Evolutionary conservation across 2,797 vertebrate genomes (phyloP).

Genomic region (Cheirogaleus major): DNA sequence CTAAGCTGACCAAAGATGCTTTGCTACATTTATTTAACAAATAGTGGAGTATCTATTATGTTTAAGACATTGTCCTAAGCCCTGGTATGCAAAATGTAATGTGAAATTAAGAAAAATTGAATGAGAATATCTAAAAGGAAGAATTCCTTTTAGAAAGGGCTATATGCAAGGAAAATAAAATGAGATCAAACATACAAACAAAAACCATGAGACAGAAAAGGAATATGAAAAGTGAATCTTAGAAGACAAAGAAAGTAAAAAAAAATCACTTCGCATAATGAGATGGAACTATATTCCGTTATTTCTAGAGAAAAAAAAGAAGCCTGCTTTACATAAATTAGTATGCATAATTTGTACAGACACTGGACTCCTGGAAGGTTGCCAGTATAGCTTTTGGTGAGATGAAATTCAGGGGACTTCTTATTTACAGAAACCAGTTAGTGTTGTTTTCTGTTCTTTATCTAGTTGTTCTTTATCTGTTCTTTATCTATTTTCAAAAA

Average conservation of each 20-base stretch:
- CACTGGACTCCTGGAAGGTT: neutral
- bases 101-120: conserved; percentile 29
- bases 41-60: neutral
- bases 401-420: conserved; percentile 38
- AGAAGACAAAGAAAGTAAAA: conserved; percentile 28
- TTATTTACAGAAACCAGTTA: conserved; percentile 12
- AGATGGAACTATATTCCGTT: conserved; percentile 1
- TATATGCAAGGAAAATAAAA: conserved; percentile 13
- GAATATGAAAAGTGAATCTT: conserved; percentile 9
- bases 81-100: neutral
- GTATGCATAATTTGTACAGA: conserved; percentile 17
- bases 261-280: neutral
- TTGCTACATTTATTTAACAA: neutral
- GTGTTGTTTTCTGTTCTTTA: conserved; percentile 34
- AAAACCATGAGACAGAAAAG: conserved; percentile 8
- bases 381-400: conserved; percentile 21
- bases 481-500: conserved; percentile 44
- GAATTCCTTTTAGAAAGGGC: neutral
- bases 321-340: conserved; percentile 51
- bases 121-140: neutral
- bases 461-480: conserved; percentile 1
- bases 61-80: neutral
- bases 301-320: neutral
- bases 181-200: neutral
- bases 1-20: neutral